Percentiles rank a stretch among this genome's conserved stretches.
phyloP scores from a whole-genome alignment of 2,888 invertebrate species.

The Chaetogeoica ovagalla region DNA sequence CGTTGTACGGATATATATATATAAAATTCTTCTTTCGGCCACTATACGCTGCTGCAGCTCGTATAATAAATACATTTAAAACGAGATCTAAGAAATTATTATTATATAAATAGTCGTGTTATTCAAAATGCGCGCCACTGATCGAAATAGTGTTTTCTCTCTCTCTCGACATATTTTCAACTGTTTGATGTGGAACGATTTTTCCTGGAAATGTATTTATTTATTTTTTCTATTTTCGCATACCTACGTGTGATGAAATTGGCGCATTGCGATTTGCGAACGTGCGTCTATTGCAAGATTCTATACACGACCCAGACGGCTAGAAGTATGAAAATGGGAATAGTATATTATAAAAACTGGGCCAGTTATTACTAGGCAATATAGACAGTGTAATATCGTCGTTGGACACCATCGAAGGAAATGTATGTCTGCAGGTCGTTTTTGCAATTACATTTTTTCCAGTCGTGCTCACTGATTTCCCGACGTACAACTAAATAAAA shows the following conservation, averaged over 20 bases:
- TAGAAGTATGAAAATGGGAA: constrained; percentile 16
- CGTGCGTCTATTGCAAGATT: not conserved
- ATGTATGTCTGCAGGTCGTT: constrained; percentile 8
- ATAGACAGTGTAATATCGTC: not conserved
- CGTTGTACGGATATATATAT: too few species aligned
- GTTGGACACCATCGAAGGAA: constrained; percentile 11
- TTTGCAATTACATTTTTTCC: constrained; percentile 1
- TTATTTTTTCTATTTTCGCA: not conserved
- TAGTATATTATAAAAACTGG: constrained; percentile 21
- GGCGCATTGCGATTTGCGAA: not conserved
- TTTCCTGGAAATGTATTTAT: not conserved
- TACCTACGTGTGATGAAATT: constrained; percentile 16
- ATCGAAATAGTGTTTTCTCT: too few species aligned
- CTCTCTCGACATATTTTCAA: too few species aligned
- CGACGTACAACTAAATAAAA: constrained; percentile 8
- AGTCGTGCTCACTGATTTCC: not conserved
- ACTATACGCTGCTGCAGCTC: too few species aligned
- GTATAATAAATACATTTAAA: too few species aligned
- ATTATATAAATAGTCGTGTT: too few species aligned
- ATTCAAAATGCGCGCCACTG: too few species aligned
- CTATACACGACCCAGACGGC: not conserved
- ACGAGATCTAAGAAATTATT: too few species aligned
- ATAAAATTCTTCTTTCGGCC: too few species aligned
- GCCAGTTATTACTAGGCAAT: constrained; percentile 17
- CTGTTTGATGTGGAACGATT: too few species aligned